Conservation (phyloP, 2,888 invertebrate genomes). For the Cerceris rybyensis region DNA sequence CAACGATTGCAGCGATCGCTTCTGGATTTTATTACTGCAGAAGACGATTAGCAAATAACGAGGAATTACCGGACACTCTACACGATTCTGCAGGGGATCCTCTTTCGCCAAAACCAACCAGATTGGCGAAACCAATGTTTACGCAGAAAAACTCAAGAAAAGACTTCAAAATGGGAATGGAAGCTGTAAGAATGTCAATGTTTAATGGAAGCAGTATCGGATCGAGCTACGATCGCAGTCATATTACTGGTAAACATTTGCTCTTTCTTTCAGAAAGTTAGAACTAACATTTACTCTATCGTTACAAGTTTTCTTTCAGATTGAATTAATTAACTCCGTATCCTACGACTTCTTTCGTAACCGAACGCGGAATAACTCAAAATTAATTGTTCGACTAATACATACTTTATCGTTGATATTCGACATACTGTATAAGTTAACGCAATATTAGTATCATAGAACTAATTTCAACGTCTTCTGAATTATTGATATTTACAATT, state of each 20-base stretch:
- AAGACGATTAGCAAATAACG: slow-evolving; percentile 82
- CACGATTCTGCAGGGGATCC: slow-evolving; percentile 87
- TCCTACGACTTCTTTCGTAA: too few species aligned
- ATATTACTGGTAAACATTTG: slow-evolving; percentile 85
- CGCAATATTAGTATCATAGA: too few species aligned
- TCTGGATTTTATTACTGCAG: slow-evolving; percentile 84
- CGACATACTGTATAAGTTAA: too few species aligned
- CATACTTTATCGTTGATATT: too few species aligned
- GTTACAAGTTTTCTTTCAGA: not conserved
- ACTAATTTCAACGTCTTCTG: too few species aligned
- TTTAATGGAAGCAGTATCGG: slow-evolving; percentile 85
- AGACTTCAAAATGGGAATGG: slow-evolving; percentile 79
- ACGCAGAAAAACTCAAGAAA: slow-evolving; percentile 79
- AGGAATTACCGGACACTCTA: slow-evolving; percentile 83
- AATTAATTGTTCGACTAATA: too few species aligned
- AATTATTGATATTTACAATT: too few species aligned
- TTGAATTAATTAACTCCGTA: too few species aligned
- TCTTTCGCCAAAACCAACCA: slow-evolving; percentile 83
- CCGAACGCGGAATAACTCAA: too few species aligned
- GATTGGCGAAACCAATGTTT: slow-evolving; percentile 80
- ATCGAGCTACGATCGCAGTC: slow-evolving; percentile 88
- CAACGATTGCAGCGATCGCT: slow-evolving; percentile 83
- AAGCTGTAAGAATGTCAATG: slow-evolving; percentile 86
- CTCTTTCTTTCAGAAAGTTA: not conserved
- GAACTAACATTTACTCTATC: not conserved